Evolutionary conservation across 2,797 vertebrate genomes (phyloP).

Genomic region (Rhadinocentrus ornatus): DNA sequence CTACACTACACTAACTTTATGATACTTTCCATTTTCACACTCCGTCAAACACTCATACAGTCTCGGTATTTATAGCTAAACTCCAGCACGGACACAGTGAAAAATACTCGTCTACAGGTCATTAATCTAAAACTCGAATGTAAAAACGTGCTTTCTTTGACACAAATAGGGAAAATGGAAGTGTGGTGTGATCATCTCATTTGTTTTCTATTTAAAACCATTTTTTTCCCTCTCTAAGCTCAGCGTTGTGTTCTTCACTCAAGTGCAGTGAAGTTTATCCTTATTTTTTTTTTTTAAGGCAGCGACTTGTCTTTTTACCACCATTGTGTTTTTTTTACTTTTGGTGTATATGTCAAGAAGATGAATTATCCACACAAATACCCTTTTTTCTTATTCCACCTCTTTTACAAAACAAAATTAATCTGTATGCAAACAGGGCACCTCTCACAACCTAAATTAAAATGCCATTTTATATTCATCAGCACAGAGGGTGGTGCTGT

Average conservation of each 20-base stretch:
- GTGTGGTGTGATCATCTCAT: conserved; percentile 26
- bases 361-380: conserved; percentile 12
- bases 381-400: conserved; percentile 5
- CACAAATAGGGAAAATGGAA: conserved; percentile 29
- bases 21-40: conserved; percentile 65
- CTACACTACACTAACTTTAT: conserved; percentile 58
- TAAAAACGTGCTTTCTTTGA: conserved; percentile 37
- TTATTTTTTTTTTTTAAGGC: conserved; percentile 15
- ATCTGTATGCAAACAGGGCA: conserved; percentile 47
- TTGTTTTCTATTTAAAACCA: conserved; percentile 33
- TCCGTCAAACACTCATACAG: conserved; percentile 49
- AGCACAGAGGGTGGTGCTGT: conserved; percentile 16
- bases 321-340: not conserved
- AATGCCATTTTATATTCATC: conserved; percentile 59
- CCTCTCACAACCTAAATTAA: conserved; percentile 44
- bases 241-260: not conserved
- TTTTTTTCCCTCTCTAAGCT: conserved; percentile 15
- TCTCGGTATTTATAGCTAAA: conserved; percentile 42
- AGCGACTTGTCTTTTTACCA: conserved; percentile 9
- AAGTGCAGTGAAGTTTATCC: not conserved
- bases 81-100: conserved; percentile 21
- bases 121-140: conserved; percentile 55
- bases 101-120: conserved; percentile 29
- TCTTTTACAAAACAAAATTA: conserved; percentile 21
- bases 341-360: conserved; percentile 13